Base-by-base conservation (phyloP, 35 echinoderm and acorn worm genomes). In the Lytechinus variegatus region DNA sequence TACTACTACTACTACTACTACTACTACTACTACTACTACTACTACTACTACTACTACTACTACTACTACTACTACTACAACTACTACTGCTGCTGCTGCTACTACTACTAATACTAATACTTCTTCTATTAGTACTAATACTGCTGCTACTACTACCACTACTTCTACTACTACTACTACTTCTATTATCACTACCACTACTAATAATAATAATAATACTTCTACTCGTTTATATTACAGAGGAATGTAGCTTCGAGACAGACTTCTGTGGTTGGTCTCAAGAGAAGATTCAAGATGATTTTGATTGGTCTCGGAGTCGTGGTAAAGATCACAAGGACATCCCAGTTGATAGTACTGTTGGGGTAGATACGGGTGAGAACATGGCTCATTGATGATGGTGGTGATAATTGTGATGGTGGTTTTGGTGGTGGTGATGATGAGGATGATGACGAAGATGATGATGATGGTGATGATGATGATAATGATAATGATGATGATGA, bases 241-340 rank as follows among this genome's bases (percentile, higher is more conserved):
- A 90, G 28, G 27, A 90, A 54, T 99, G 98, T 96, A 88, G 97
- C 92, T 99, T 97, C 96, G 98, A 99, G 95, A 52, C 95, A 4
- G 95, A 96, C 54, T 56, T 96, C 87, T 99, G 98, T 54, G 86
- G 52, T 12, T 99, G 98, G 98, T 44, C 94, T 16, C 97, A 99
- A 29, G 98, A 94, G 44, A 27, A 10, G 9, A 56, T 72, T 28
- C 33, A 11, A 27, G 98, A 99, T 95, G 88, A 90, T 21, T 90
- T 90, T 29, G 88, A 90, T 90, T 90, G 88, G 88, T 90, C 88
- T 0, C 7, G 88, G 27, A 54, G 29, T 21, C 10, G 88, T n/a
- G 88, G 88, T 4, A 90, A 44, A 90, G 88, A 90, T 10, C 88
- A 90, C 88, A 90, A 19, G n/a, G 4, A 10, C 5, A 90, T 90